Conservation (phyloP, 2,888 invertebrate species). For the Mallateleia sp. region DNA sequence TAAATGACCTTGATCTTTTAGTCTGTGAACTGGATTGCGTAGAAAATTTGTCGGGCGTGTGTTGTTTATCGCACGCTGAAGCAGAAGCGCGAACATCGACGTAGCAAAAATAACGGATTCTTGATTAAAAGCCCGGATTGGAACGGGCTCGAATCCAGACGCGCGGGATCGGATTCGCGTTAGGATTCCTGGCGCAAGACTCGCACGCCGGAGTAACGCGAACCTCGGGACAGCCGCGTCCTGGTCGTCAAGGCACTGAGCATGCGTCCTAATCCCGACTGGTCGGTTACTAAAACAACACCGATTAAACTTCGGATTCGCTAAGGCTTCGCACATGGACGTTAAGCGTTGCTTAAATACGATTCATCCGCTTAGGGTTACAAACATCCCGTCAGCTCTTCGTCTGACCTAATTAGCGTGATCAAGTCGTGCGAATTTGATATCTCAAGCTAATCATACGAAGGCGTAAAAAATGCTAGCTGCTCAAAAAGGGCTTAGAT, state of each 20-base stretch:
- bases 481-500: background rate
- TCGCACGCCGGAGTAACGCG: conserved; percentile 57
- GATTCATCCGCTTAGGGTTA: conserved; percentile 33
- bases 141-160: background rate
- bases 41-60: background rate
- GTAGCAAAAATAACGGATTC: conserved; percentile 43
- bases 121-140: background rate
- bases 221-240: conserved; percentile 78
- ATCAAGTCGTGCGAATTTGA: conserved; percentile 3
- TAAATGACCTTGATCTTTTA: conserved; percentile 29
- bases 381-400: conserved; percentile 13
- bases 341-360: conserved; percentile 49
- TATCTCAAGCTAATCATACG: conserved; percentile 1
- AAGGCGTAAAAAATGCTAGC: background rate
- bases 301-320: conserved; percentile 41
- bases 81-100: conserved; percentile 54
- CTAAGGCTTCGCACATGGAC: conserved; percentile 74
- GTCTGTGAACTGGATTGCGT: background rate
- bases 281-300: conserved; percentile 63
- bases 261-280: conserved; percentile 83
- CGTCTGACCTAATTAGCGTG: conserved; percentile 5
- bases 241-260: conserved; percentile 87
- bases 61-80: conserved; percentile 12
- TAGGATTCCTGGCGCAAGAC: conserved; percentile 53
- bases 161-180: conserved; percentile 41